A percentile compares a stretch with the other conserved stretches of the same genome.
phyloP scores from a whole-genome alignment of 2,888 invertebrate species.

The Rhagonycha fulva region DNA sequence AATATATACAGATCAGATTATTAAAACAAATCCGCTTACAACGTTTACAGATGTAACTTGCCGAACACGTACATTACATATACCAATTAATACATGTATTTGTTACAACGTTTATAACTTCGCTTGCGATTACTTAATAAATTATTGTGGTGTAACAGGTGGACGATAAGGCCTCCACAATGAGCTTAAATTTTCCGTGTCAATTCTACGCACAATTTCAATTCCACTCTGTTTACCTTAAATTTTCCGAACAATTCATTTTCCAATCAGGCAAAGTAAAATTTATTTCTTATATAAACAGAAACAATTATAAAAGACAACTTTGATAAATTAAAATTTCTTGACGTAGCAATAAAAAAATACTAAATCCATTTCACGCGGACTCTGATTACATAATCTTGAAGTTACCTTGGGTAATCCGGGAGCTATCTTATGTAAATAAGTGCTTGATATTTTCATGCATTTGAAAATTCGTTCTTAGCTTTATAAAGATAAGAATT shows the following conservation, averaged over 20 bases:
- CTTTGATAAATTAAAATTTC: neutral
- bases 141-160: constrained; percentile 21
- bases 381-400: neutral
- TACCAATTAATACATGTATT: constrained; percentile 1
- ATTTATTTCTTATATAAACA: neutral
- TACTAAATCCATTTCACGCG: neutral
- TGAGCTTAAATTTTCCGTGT: constrained; percentile 10
- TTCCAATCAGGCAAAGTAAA: neutral
- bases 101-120: neutral
- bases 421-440: neutral
- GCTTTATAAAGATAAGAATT: neutral
- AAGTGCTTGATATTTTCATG: neutral
- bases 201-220: neutral
- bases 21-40: neutral
- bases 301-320: neutral
- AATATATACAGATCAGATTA: neutral
- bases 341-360: neutral
- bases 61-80: neutral
- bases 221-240: neutral
- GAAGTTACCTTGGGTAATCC: neutral
- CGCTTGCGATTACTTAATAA: constrained; percentile 20
- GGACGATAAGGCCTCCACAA: constrained; percentile 8
- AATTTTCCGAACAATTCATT: neutral
- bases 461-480: neutral
- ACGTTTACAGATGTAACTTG: neutral